Evolutionary conservation across 2,888 invertebrate species (phyloP).

Genomic region (Pteria penguin): DNA sequence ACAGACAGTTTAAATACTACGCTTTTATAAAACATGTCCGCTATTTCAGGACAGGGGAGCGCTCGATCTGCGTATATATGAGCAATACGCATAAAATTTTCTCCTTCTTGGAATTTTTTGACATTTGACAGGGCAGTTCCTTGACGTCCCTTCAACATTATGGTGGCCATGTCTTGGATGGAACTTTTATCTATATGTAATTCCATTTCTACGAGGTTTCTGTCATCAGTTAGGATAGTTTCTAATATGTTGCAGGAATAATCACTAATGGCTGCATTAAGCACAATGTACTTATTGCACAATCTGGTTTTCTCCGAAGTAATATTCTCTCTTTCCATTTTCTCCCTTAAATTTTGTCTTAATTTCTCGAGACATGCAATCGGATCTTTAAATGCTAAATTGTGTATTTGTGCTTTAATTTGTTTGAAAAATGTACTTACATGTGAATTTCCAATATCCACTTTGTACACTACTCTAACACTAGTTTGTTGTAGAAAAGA

Average conservation of each 20-base stretch:
- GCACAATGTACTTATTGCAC: not conserved
- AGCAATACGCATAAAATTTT: not conserved
- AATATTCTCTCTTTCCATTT: not conserved
- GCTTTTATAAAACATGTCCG: not conserved
- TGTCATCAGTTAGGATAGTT: not conserved
- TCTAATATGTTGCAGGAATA: not conserved
- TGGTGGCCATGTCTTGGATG: not conserved
- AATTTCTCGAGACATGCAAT: not conserved
- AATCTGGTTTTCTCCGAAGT: not conserved
- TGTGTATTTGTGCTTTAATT: not conserved
- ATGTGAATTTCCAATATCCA: not conserved
- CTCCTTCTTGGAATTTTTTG: not conserved
- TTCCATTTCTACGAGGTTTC: not conserved
- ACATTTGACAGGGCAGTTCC: not conserved
- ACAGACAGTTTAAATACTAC: not conserved
- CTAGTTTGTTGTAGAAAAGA: too few species aligned
- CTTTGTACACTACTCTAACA: too few species aligned
- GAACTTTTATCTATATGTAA: not conserved
- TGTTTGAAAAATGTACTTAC: not conserved
- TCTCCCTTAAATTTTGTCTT: not conserved
- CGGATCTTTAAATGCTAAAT: not conserved
- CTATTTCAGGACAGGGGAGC: not conserved
- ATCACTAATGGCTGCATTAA: not conserved
- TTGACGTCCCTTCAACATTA: not conserved
- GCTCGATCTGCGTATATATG: not conserved